These are phyloP conservation scores for Cryptus viduatorius DNA, from an alignment of 2,888 invertebrate genomes.

Conservation along the genomic window DNA sequence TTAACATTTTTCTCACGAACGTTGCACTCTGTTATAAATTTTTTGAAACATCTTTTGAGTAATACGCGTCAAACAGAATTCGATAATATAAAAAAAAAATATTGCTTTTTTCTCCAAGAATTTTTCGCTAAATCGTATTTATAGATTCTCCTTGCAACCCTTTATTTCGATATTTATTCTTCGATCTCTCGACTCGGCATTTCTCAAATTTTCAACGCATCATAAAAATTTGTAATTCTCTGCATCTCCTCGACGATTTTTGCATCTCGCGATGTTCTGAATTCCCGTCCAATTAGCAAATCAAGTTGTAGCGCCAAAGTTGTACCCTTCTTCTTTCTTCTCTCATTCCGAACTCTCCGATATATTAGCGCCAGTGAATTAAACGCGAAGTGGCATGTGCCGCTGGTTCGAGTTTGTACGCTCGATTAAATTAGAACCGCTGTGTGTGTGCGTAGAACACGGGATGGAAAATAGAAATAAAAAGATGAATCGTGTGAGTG, in stretches of 20 bases:
- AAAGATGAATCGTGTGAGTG: conserved; percentile 20
- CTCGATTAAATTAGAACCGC: conserved; percentile 61
- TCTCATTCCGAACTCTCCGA: conserved; percentile 44
- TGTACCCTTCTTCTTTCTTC: neutral
- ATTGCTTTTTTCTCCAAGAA: neutral
- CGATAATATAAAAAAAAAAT: neutral
- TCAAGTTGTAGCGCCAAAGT: neutral
- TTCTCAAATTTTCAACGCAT: no score
- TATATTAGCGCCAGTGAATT: conserved; percentile 59
- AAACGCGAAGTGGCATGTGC: conserved; percentile 41
- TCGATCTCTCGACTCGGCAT: no score
- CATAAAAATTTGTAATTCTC: neutral
- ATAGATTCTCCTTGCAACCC: no score
- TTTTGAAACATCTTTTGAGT: no score
- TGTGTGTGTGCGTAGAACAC: conserved; percentile 34
- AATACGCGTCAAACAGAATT: neutral
- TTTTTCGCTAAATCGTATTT: neutral
- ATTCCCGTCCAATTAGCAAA: neutral
- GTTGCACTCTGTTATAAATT: conserved; percentile 10
- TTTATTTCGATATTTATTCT: no score
- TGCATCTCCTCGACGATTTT: neutral
- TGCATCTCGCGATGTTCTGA: neutral
- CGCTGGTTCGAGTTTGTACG: conserved; percentile 20
- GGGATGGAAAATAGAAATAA: conserved; percentile 42
- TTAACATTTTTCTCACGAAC: conserved; percentile 18